Evolutionary conservation across 2,113 vertebrate genomes (phyloP), one percentile per base, ranked within the genome.

Genomic region (Heteronetta atricapilla): DNA sequence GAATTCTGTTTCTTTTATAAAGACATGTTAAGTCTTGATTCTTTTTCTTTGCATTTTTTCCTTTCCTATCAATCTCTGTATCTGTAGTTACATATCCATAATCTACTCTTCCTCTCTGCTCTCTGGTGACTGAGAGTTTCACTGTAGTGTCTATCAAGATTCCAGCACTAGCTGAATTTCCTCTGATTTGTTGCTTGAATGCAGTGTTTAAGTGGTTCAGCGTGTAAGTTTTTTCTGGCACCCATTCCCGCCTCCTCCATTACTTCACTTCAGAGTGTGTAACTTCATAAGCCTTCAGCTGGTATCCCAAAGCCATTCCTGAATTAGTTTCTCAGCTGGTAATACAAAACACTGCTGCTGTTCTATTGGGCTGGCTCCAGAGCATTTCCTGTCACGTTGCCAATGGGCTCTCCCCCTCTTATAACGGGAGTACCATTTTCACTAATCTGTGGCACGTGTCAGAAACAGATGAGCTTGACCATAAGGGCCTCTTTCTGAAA

Each of bases 351-450:
- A 52, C 42, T 66, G 50, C 50, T 88, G 73, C 74, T 95, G 93
- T 83, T 90, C 89, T 75, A 95, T 48, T 94, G 87, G 70, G 94
- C 82, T 92, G 74, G 80, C 86, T 97, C 93, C 94, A 96, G 95
- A 96, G 94, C 86, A 95, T 97, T 97, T 96, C 90, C 91, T 94
- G 96, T 95, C 94, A 96, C 77, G 79, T 87, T 96, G 95, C 95
- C 95, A 95, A 77, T 95, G 94, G 88, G 90, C 66, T 96, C 90
- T 94, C 95, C 94, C 83, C 94, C 83, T 86, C 83, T 90, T 86
- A 64, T 81, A 78, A 84, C 36, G 69, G 90, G 56, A 94, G 87
- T 56, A 86, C 66, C 88, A 88, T 56, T 77, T 85, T 89, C 75
- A 91, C 94, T 96, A 77, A 91, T 88, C 67, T 92, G 42, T 52